Evolutionary conservation across 2,113 vertebrate species (phyloP).

Genomic region (Peromyscus polionotus): DNA sequence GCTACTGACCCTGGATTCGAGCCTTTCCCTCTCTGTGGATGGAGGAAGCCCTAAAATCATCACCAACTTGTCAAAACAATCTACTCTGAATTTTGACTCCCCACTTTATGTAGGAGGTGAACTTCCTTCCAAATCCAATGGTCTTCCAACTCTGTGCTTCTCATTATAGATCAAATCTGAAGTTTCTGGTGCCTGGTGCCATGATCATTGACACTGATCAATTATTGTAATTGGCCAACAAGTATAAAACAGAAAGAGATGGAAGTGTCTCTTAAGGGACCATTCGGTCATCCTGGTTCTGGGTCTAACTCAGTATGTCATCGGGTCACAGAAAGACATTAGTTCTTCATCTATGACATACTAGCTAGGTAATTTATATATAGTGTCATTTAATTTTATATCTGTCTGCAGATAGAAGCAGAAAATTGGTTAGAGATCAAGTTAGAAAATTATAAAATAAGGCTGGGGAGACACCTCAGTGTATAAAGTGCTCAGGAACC

Average conservation of each 20-base stretch:
- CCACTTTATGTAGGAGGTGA: slow-evolving; percentile 98
- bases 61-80: slow-evolving; percentile 95
- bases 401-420: neutral
- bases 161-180: neutral
- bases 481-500: neutral
- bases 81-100: slow-evolving; percentile 94
- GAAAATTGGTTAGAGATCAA: neutral
- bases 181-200: neutral
- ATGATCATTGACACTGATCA: neutral
- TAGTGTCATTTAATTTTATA: neutral
- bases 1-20: slow-evolving; percentile 94
- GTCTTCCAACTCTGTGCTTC: neutral
- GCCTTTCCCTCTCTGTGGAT: slow-evolving; percentile 95
- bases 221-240: neutral
- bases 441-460: neutral
- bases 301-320: neutral
- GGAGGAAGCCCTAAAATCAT: slow-evolving; percentile 97
- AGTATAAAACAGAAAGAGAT: neutral
- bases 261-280: neutral
- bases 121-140: slow-evolving; percentile 42
- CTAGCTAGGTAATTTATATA: neutral
- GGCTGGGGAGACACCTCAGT: neutral
- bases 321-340: neutral
- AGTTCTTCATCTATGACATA: neutral
- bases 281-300: neutral